Base-by-base conservation (phyloP, 2,113 vertebrate species). In the Colaptes auratus region DNA sequence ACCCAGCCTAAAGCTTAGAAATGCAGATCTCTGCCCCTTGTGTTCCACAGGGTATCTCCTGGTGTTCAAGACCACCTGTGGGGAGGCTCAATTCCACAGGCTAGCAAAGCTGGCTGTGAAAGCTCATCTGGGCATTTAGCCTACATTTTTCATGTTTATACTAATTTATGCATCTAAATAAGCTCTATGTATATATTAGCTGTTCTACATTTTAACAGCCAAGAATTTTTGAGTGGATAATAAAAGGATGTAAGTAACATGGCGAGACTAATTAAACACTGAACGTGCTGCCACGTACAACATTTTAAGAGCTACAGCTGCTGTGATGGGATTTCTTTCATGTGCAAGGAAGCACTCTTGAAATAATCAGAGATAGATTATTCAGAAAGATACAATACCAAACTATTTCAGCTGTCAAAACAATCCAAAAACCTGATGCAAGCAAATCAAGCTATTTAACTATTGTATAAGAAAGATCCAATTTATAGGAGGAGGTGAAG, bases 251-350 rank as follows among this genome's bases (percentile, higher is more conserved):
- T 28, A 90, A 94, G 93, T 91, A 75, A 50, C 72, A 72, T 25
- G 31, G 71, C 89, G 86, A 60, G 73, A 76, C 58, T 96, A 96
- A 95, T 96, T 93, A 93, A 92, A 88, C 89, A 92, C 80, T 86
- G 81, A 94, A 55, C 20, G 65, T n/a, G 60, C 39, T 86, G 79
- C 82, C 92, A 42, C 46, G 78, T 86, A 92, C 81, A 65, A 88
- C 86, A 90, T 95, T 95, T 94, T 92, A 91, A 95, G 59, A 91
- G 58, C 60, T 79, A 94, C 82, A 94, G 89, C 78, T 92, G 89
- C 82, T 78, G 64, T 64, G 75, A 91, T 74, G 33, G 44, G 53
- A 86, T 82, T 95, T 90, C 59, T 88, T 91, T 95, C 79, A 63
- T 82, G 67, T 60, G 24, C 72, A 88, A 88, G 61, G 82, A 79